These are phyloP conservation scores for Cotesia chilonis DNA, from an alignment of 1,140 invertebrate species.

Conservation along the genomic window DNA sequence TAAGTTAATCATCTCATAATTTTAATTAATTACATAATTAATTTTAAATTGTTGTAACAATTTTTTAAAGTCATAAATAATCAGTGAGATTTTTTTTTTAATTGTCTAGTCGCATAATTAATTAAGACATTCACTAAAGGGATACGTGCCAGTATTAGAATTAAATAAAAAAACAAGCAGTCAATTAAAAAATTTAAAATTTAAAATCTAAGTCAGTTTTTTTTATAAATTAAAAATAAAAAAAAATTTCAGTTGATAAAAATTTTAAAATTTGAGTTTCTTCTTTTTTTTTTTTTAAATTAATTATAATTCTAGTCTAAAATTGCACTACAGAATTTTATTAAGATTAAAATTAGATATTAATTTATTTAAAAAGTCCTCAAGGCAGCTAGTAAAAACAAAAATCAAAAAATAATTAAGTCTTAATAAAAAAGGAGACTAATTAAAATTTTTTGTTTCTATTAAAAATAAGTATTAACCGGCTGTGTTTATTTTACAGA, in stretches of 20 bases:
- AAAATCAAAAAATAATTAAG: not conserved
- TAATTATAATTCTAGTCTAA: no score
- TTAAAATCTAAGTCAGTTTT: not conserved
- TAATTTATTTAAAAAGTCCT: no score
- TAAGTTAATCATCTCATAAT: not conserved
- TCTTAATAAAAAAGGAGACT: not conserved
- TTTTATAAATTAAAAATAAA: not conserved
- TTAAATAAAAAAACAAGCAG: conserved; percentile 9
- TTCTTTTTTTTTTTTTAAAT: not conserved
- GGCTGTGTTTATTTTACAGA: conserved; percentile 47
- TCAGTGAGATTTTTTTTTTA: not conserved
- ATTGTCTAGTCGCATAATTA: conserved; percentile 10
- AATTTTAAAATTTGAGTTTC: not conserved
- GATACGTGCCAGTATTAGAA: conserved; percentile 52
- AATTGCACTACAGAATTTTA: no score
- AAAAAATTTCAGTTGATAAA: no score
- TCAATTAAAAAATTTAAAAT: not conserved
- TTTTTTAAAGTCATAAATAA: no score
- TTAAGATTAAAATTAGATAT: no score
- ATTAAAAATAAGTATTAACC: conserved; percentile 36
- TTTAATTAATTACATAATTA: conserved; percentile 15
- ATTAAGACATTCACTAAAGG: conserved; percentile 30
- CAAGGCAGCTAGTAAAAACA: no score
- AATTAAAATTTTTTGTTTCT: conserved; percentile 6
- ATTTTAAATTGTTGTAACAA: conserved; percentile 14